Percentiles rank a stretch among this genome's conserved stretches.
phyloP scores from a whole-genome alignment of 2,888 invertebrate species.

The Athalia circularis region DNA sequence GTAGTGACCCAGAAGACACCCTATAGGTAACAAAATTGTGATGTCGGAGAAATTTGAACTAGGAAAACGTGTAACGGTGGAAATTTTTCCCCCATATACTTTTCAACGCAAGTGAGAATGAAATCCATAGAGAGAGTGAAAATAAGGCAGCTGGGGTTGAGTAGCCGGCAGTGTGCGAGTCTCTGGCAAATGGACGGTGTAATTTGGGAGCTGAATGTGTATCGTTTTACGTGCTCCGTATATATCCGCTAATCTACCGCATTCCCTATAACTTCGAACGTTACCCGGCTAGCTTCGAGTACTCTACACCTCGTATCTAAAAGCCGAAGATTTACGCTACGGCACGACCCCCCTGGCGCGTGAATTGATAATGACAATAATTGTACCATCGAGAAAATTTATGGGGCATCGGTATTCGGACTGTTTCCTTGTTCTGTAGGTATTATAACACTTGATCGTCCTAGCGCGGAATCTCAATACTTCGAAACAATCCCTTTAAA shows the following conservation, averaged over 20 bases:
- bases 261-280: constrained; percentile 7
- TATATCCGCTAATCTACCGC: constrained; percentile 30
- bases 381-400: constrained; percentile 8
- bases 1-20: no score
- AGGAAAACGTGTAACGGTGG: no score
- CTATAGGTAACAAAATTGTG: no score
- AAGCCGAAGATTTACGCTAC: constrained; percentile 18
- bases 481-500: constrained; percentile 10
- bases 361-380: constrained; percentile 34
- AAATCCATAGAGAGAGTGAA: not conserved
- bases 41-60: no score
- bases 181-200: constrained; percentile 37
- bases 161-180: not conserved
- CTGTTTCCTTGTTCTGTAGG: not conserved
- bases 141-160: not conserved
- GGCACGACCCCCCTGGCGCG: not conserved
- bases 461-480: not conserved
- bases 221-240: constrained; percentile 13
- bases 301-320: not conserved
- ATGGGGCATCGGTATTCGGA: constrained; percentile 10
- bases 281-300: constrained; percentile 2
- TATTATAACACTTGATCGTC: not conserved
- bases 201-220: constrained; percentile 21
- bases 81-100: no score
- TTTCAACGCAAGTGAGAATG: not conserved